Percentiles rank a stretch among this genome's conserved stretches.
phyloP scores from a whole-genome alignment of 2,888 invertebrate species.

The Latheticus oryzae region DNA sequence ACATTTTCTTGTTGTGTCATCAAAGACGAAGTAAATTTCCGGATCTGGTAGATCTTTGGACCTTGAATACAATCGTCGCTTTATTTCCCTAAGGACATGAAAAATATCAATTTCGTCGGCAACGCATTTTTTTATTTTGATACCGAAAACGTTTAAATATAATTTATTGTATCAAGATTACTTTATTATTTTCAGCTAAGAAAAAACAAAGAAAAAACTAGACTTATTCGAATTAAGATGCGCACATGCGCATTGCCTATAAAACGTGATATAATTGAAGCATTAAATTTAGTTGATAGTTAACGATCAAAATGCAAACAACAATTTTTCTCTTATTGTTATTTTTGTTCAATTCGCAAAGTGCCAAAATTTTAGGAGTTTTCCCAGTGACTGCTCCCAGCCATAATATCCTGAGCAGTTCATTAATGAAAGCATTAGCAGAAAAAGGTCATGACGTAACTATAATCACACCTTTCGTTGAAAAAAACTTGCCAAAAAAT shows the following conservation, averaged over 20 bases:
- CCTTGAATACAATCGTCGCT: constrained; percentile 44
- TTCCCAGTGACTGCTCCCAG: constrained; percentile 27
- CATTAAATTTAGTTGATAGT: no score
- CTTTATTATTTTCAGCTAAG: constrained; percentile 36
- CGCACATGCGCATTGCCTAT: no score
- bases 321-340: neutral
- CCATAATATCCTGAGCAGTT: constrained; percentile 29
- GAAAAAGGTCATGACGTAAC: constrained; percentile 34
- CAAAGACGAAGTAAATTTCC: constrained; percentile 41
- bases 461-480: constrained; percentile 18
- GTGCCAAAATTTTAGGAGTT: constrained; percentile 31
- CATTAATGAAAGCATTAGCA: constrained; percentile 17
- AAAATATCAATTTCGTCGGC: constrained; percentile 48
- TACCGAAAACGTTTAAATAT: constrained; percentile 42
- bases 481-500: constrained; percentile 20
- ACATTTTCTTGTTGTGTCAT: constrained; percentile 27
- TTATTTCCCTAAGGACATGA: constrained; percentile 50
- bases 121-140: constrained; percentile 45
- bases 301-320: neutral
- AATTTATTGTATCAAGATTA: constrained; percentile 45
- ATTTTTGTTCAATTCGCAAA: constrained; percentile 4
- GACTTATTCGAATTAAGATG: no score
- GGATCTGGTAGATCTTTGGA: constrained; percentile 30
- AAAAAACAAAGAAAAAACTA: no score
- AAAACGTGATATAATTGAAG: no score